Evolutionary conservation across 2,113 vertebrate species (phyloP), one percentile per base, ranked within the genome.

Genomic region (Mastomys natalensis): DNA sequence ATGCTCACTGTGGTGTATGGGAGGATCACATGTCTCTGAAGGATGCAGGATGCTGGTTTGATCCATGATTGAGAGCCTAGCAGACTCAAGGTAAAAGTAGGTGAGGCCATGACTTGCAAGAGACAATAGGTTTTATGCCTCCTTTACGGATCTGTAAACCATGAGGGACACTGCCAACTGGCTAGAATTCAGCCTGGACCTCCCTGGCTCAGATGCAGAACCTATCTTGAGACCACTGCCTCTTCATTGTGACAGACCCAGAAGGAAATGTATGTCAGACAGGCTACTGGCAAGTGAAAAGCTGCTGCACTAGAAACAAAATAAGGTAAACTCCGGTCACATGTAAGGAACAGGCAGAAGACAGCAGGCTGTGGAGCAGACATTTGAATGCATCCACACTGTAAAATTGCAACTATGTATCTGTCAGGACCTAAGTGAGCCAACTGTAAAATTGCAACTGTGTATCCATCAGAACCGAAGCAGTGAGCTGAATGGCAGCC

Each of bases 321-420:
- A 19, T n/a, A 77, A 96, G 96, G 97, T 45, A 86, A 91, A n/a
- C 78, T 91, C 87, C 73, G 82, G 80, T 89, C 95, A 62, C 74
- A 78, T 0, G 0, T 1, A 53, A 92, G 45, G 81, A 73, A 89
- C 88, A 17, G 64, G 94, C 93, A 84, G 90, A 81, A 84, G 88
- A 92, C 29, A 88, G 86, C 64, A 87, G 85, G 78, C 37, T 40
- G 40, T n/a, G 53, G 55, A 90, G 95, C 3, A 43, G 7, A 58
- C 89, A 94, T 96, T 95, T 96, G 95, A 96, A 97, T 31, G 95
- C 96, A 96, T 92, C 77, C 93, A 95, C 94, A 21, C 34, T 31
- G 94, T 87, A 81, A 98, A 97, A 96, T 87, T 76, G 96, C 87
- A 91, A 93, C 97, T 95, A 89, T 93, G 60, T 62, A 62, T 62